Conservation (phyloP, 2,888 invertebrate species). For the Galerucella nymphaeae region DNA sequence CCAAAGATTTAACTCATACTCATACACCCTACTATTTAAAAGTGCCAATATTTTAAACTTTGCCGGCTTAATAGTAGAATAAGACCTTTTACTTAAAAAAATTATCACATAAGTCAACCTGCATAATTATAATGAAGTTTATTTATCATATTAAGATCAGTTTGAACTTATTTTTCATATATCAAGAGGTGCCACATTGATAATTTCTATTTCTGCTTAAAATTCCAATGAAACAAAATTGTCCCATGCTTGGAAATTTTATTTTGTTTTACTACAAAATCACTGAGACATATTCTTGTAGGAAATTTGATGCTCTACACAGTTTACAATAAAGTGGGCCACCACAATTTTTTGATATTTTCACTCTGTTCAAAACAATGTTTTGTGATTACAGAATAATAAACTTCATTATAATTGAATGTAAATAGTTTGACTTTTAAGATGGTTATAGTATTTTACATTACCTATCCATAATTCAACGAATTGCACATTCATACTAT, state of each 20-base stretch:
- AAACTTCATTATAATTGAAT: conserved; percentile 6
- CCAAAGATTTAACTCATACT: conserved; percentile 29
- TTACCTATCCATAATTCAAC: conserved; percentile 43
- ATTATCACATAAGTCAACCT: not conserved
- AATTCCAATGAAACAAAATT: too few species aligned
- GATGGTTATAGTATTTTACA: conserved; percentile 54
- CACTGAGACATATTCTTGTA: too few species aligned
- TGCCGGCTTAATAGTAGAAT: conserved; percentile 16
- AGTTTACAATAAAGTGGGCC: too few species aligned
- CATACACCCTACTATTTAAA: conserved; percentile 33
- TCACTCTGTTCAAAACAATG: too few species aligned
- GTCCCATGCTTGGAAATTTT: too few species aligned
- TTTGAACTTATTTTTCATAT: too few species aligned
- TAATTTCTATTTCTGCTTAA: too few species aligned
- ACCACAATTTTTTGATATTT: too few species aligned
- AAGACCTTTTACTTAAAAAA: conserved; percentile 1
- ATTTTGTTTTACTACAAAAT: too few species aligned
- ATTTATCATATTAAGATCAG: not conserved
- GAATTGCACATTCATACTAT: conserved; percentile 52
- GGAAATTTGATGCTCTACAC: too few species aligned
- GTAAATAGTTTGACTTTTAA: conserved; percentile 12
- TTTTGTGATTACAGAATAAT: not conserved
- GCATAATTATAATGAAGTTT: conserved; percentile 2
- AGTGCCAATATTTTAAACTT: conserved; percentile 37
- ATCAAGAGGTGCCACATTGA: too few species aligned